Percentiles rank a stretch among this genome's conserved stretches.
phyloP scores from a whole-genome alignment of 2,888 invertebrate genomes.

The Chloroclystis v-ata region DNA sequence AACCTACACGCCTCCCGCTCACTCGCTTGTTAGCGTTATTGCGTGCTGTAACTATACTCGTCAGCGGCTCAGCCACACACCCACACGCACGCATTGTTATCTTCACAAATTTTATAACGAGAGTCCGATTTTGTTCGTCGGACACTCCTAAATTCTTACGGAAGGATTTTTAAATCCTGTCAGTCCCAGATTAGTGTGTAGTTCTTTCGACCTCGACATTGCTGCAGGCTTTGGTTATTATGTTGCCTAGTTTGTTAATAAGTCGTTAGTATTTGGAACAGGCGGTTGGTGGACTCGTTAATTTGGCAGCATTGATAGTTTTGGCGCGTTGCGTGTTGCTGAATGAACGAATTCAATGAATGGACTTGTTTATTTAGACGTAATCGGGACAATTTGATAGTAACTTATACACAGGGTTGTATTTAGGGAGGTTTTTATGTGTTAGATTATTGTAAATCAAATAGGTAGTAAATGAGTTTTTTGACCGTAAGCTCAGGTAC shows the following conservation, averaged over 20 bases:
- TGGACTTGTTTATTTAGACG: constrained; percentile 41
- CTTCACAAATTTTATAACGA: constrained; percentile 77
- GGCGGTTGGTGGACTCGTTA: constrained; percentile 27
- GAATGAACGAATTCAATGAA: constrained; percentile 46
- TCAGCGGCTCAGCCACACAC: constrained; percentile 73
- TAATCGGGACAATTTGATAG: constrained; percentile 30
- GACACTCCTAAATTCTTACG: constrained; percentile 76
- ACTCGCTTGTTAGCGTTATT: constrained; percentile 78
- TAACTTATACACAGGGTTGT: constrained; percentile 18
- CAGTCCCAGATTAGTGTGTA: constrained; percentile 21
- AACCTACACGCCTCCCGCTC: constrained; percentile 42
- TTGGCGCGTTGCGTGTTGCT: constrained; percentile 44
- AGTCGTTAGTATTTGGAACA: constrained; percentile 8
- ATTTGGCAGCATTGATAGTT: constrained; percentile 58
- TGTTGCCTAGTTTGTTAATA: constrained; percentile 41
- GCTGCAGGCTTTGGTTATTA: constrained; percentile 46
- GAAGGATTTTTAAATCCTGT: constrained; percentile 60
- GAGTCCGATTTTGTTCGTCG: constrained; percentile 68
- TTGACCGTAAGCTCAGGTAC: no score
- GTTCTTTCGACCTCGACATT: constrained; percentile 39
- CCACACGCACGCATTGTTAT: constrained; percentile 75
- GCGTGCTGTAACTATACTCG: constrained; percentile 77
- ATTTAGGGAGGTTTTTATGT: no score
- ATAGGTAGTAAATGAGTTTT: no score
- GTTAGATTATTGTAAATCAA: no score